Conservation (phyloP, 2,113 vertebrate genomes). For the Campylomormyrus tamandua region DNA sequence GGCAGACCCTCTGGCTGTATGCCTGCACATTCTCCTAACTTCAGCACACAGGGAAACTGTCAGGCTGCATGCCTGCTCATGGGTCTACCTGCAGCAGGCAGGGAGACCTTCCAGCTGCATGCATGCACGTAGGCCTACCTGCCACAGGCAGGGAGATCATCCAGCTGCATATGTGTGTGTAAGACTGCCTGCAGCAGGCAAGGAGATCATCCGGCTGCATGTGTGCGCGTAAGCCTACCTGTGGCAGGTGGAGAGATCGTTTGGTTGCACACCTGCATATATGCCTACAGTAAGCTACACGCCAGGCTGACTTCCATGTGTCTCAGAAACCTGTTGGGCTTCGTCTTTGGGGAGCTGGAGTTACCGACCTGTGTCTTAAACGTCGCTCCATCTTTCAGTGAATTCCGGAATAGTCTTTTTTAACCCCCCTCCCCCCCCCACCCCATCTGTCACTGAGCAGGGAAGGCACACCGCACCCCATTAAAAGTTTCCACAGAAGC, state of each 20-base stretch:
- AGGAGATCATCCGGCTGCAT: conserved; percentile 19
- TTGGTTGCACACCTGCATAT: neutral
- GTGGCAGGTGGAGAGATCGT: neutral
- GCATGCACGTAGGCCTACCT: neutral
- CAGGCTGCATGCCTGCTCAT: neutral
- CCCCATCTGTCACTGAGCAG: conserved; percentile 63
- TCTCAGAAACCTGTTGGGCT: neutral
- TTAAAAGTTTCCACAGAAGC: conserved; percentile 50
- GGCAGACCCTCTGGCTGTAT: neutral
- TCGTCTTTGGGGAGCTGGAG: neutral
- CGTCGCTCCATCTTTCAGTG: neutral
- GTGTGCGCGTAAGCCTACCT: neutral
- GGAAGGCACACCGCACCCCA: conserved; percentile 51
- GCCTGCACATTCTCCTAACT: neutral
- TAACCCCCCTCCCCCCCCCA: conserved; percentile 40
- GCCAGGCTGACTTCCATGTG: neutral
- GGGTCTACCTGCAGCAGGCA: neutral
- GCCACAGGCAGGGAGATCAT: neutral
- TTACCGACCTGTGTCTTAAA: neutral
- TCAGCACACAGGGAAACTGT: neutral
- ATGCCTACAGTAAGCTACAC: neutral
- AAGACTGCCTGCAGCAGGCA: conserved; percentile 81
- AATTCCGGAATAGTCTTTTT: neutral
- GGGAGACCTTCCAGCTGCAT: neutral
- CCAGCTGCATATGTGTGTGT: conserved; percentile 15